phyloP scores from a whole-genome alignment of 2,797 vertebrate species.

The Falco peregrinus region DNA sequence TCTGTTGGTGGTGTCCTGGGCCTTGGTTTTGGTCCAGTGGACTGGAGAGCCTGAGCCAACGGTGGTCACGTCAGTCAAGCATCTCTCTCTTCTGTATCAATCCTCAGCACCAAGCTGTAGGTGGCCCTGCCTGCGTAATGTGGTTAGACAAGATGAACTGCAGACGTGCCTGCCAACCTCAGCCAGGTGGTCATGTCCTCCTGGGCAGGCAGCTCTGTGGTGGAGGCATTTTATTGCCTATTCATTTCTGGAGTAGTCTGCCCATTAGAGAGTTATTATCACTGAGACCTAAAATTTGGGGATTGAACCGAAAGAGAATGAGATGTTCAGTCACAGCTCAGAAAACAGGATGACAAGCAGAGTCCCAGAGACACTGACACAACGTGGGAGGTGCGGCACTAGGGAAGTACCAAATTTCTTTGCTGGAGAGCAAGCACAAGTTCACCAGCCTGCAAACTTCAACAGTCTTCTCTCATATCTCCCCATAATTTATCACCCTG shows the following conservation, averaged over 20 bases:
- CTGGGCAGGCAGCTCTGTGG: not conserved
- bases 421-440: not conserved
- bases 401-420: not conserved
- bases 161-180: not conserved
- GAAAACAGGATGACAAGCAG: not conserved
- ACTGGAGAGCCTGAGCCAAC: not conserved
- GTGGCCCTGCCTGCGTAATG: not conserved
- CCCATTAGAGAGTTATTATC: not conserved
- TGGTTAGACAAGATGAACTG: not conserved
- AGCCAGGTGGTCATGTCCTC: not conserved
- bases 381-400: not conserved
- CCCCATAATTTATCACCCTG: conserved; percentile 37
- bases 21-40: not conserved
- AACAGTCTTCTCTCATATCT: not conserved
- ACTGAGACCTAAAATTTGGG: not conserved
- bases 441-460: conserved; percentile 15
- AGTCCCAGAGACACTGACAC: not conserved
- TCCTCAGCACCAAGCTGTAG: not conserved
- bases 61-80: not conserved
- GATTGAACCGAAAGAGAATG: not conserved
- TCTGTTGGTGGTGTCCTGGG: not conserved
- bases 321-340: not conserved
- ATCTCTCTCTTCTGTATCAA: not conserved
- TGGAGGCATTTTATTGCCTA: not conserved
- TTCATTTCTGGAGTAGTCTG: not conserved